Conservation (phyloP, 2,888 invertebrate species). For the Agonopterix heracliana region DNA sequence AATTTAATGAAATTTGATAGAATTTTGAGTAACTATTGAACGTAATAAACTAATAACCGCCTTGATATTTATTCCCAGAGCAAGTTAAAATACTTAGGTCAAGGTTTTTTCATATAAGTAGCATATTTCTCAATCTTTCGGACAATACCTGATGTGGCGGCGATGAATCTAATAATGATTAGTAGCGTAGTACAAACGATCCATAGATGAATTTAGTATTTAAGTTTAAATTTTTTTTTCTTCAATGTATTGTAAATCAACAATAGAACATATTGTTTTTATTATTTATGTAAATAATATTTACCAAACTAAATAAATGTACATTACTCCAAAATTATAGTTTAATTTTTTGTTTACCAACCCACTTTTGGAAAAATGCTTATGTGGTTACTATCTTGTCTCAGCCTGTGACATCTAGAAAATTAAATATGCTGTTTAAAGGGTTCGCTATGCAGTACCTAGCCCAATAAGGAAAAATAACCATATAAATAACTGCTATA, state of each 20-base stretch:
- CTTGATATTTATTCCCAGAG: constrained; percentile 14
- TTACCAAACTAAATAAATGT: constrained; percentile 42
- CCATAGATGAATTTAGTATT: constrained; percentile 43
- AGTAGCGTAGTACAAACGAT: constrained; percentile 48
- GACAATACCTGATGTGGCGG: constrained; percentile 42
- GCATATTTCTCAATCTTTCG: constrained; percentile 31
- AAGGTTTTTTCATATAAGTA: constrained; percentile 19
- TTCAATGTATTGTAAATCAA: constrained; percentile 32
- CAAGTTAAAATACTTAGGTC: constrained; percentile 24
- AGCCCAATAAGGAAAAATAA: no score
- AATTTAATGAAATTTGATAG: no score
- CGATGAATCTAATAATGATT: constrained; percentile 46
- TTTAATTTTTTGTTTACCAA: constrained; percentile 16
- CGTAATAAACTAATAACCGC: no score
- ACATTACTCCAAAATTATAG: background rate
- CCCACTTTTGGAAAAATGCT: no score
- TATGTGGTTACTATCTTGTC: no score
- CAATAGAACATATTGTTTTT: constrained; percentile 33
- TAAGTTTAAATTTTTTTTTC: constrained; percentile 36
- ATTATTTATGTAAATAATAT: constrained; percentile 65
- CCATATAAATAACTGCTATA: no score
- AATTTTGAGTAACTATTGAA: no score
- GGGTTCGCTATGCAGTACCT: no score
- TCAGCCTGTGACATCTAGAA: no score
- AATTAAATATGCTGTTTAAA: no score